phyloP scores from a whole-genome alignment of 2,797 vertebrate species.

The Podarcis siculus region DNA sequence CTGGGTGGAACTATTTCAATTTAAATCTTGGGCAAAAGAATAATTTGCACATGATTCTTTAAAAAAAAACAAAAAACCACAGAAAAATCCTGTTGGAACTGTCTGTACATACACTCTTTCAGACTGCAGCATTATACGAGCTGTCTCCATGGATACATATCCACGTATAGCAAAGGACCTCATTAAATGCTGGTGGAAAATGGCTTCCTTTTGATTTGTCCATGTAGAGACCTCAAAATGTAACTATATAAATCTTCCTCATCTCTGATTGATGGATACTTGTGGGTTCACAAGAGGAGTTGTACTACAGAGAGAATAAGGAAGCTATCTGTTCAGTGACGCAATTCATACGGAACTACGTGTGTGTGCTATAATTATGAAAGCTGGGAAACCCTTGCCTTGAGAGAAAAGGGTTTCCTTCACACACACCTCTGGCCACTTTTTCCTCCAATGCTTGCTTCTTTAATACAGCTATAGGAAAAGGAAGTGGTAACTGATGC shows the following conservation, averaged over 20 bases:
- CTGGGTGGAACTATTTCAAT: background rate
- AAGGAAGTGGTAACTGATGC: background rate
- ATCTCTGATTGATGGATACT: background rate
- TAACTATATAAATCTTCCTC: background rate
- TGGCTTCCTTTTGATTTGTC: background rate
- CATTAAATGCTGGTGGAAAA: background rate
- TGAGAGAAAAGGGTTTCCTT: background rate
- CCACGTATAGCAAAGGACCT: background rate
- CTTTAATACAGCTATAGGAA: background rate
- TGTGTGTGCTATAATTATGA: background rate
- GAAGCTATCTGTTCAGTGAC: background rate
- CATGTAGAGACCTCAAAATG: background rate
- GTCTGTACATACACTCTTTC: background rate
- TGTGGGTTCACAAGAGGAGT: background rate
- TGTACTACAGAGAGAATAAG: background rate
- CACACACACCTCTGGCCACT: too few relatives aligned
- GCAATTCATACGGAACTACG: too few relatives aligned
- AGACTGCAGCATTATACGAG: background rate
- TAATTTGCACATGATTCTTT: background rate
- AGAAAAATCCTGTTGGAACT: background rate
- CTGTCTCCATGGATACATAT: slow-evolving; percentile 41
- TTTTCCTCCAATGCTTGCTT: background rate
- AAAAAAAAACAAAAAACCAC: background rate
- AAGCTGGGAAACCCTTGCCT: background rate
- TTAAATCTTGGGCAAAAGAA: background rate